Base-by-base conservation (phyloP, 1,140 invertebrate genomes). In the Conus betulinus region DNA sequence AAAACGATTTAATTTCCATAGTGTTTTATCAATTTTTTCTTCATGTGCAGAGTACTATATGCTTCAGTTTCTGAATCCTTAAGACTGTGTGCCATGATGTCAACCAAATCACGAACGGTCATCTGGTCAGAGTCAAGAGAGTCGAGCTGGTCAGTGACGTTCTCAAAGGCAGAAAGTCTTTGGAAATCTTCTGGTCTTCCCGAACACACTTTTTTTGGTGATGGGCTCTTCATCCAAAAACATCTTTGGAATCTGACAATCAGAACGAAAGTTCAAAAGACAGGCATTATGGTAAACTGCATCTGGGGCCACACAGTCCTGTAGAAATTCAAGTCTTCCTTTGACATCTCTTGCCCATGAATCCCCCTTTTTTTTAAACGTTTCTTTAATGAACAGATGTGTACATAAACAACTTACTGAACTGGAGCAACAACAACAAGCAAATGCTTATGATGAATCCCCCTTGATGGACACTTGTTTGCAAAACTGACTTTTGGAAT, bases 11-110 rank as follows among this genome's bases (percentile, higher is more conserved):
- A 4, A 25, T 84, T n/a, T 25, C 85, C 85, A 60, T 89, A 90
- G 51, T 84, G 57, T 63, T 87, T 83, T 39, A 87, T 39, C 27
- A 89, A 5, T 81, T 89, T 88, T 51, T 7, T 52, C 51, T 88
- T 86, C 90, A 89, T 90, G 52, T 89, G 82, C 74, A 84, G 85
- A 39, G 57, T 23, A 23, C 57, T 89, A 39, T 81, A 90, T 67
- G 90, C 83, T 53, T 76, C 76, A 17, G 78, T 27, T 60, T 78
- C 84, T 84, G 81, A 88, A n/a, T 52, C n/a, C 17, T 76, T 23
- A 13, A 51, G 52, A 27, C 3, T 11, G 7, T 84, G 25, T 10
- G n/a, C 82, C 82, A 52, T 84, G 11, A 23, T 27, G 20, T 84
- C 55, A 53, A 84, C 82, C 23, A 84, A 55, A 52, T 84, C 82